Percentiles rank a stretch among this genome's conserved stretches.
phyloP scores from a whole-genome alignment of 2,888 invertebrate species.

The Junonia oenone region DNA sequence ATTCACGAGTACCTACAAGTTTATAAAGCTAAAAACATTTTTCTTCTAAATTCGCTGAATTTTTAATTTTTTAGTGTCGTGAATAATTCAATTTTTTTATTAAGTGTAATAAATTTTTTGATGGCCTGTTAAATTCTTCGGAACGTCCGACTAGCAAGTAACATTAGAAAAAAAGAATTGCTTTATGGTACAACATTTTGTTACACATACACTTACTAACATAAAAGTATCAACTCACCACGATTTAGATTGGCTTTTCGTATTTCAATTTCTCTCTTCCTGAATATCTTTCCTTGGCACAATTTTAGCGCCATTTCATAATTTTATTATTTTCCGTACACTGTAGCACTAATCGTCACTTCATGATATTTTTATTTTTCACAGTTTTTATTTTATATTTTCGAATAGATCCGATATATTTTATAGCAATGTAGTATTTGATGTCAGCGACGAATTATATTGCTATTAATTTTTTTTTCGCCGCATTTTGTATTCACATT shows the following conservation, averaged over 20 bases:
- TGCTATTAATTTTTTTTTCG: too few relatives aligned
- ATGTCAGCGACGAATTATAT: constrained; percentile 9
- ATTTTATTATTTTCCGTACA: constrained; percentile 37
- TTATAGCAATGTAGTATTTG: not conserved
- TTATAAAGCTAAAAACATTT: constrained; percentile 6
- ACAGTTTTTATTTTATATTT: constrained; percentile 13
- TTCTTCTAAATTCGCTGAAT: not conserved
- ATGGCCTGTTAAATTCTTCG: not conserved
- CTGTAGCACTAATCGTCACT: constrained; percentile 44
- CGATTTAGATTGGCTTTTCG: constrained; percentile 8
- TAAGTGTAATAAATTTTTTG: too few relatives aligned
- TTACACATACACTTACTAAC: too few relatives aligned
- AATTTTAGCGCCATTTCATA: constrained; percentile 41
- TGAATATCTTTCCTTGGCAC: constrained; percentile 42
- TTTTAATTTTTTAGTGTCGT: not conserved
- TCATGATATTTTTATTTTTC: constrained; percentile 22
- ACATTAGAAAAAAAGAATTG: not conserved
- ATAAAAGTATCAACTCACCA: constrained; percentile 34
- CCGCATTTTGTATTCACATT: constrained; percentile 12
- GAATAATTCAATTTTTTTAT: too few relatives aligned
- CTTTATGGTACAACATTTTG: too few relatives aligned
- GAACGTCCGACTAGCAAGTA: not conserved
- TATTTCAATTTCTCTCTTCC: constrained; percentile 22
- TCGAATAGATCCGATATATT: not conserved
- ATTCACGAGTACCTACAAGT: constrained; percentile 12